A percentile compares a stretch with the other conserved stretches of the same genome.
Evolutionary conservation across 2,797 vertebrate genomes (phyloP).

Genomic region (Urophycis tenuis): DNA sequence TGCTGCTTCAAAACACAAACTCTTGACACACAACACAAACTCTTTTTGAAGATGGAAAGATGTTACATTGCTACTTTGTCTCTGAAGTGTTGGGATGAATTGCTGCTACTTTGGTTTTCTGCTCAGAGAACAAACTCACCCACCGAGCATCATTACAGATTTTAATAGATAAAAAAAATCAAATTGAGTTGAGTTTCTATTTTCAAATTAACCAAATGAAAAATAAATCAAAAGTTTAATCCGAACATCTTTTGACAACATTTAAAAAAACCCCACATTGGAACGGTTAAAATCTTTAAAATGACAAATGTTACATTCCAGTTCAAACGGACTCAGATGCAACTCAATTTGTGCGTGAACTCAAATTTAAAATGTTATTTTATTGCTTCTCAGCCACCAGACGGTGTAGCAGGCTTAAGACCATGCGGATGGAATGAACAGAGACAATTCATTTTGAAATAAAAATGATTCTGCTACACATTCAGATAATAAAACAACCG

Average conservation of each 20-base stretch:
- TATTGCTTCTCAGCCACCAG: neutral
- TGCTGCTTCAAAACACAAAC: no score
- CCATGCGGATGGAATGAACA: neutral
- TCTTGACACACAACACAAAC: neutral
- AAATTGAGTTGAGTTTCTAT: neutral
- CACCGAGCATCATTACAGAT: no score
- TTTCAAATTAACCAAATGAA: neutral
- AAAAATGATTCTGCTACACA: conserved; percentile 23
- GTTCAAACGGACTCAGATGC: neutral
- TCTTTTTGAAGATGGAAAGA: neutral
- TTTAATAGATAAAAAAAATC: neutral
- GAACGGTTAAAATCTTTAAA: neutral
- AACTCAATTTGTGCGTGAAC: neutral
- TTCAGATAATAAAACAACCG: conserved; percentile 7
- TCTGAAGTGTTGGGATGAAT: neutral
- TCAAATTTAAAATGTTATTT: neutral
- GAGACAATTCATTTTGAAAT: neutral
- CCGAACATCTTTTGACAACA: neutral
- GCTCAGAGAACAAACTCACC: neutral
- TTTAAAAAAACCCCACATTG: no score
- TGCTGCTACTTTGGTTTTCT: neutral
- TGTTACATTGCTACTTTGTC: neutral
- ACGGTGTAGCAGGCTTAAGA: neutral
- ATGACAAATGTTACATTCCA: neutral
- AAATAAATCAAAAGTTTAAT: neutral